Percentiles rank a stretch among this genome's conserved stretches.
Evolutionary conservation across 2,888 invertebrate genomes (phyloP).

Genomic region (Diarsia dahlii): DNA sequence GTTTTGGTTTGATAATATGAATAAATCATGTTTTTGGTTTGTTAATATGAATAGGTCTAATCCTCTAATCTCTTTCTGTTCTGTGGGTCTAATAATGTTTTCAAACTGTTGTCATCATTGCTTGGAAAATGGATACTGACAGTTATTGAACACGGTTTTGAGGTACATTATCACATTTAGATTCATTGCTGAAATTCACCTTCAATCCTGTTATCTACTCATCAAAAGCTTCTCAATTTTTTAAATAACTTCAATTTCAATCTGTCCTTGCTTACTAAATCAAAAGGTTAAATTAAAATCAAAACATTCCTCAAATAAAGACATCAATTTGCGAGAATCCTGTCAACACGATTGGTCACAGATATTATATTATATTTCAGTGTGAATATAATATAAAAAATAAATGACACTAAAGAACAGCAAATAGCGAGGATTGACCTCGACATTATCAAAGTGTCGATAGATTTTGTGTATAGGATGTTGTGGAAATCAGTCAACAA

Average conservation of each 20-base stretch:
- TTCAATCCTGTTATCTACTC: too few species aligned
- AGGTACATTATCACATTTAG: too few species aligned
- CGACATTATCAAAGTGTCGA: slow-evolving; percentile 61
- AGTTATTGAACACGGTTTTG: too few species aligned
- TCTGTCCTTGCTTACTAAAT: slow-evolving; percentile 16
- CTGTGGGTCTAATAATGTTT: too few species aligned
- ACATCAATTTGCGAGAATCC: slow-evolving; percentile 35
- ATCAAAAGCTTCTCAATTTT: background rate
- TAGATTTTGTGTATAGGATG: slow-evolving; percentile 52
- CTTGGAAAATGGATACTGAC: too few species aligned
- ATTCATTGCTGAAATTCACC: too few species aligned
- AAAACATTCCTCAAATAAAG: slow-evolving; percentile 33
- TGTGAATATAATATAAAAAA: slow-evolving; percentile 42
- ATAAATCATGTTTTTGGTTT: too few species aligned
- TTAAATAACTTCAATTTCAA: background rate
- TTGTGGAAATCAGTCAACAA: background rate
- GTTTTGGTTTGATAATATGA: too few species aligned
- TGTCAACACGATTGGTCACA: slow-evolving; percentile 53
- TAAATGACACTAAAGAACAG: slow-evolving; percentile 60
- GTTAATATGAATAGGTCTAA: too few species aligned
- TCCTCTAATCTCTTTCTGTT: too few species aligned
- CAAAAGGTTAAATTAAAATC: slow-evolving; percentile 29
- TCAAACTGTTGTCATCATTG: too few species aligned
- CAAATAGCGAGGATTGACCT: slow-evolving; percentile 62
- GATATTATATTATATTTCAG: slow-evolving; percentile 32